Base-by-base conservation (phyloP, 1,140 invertebrate species). In the Monomorium pharaonis region DNA sequence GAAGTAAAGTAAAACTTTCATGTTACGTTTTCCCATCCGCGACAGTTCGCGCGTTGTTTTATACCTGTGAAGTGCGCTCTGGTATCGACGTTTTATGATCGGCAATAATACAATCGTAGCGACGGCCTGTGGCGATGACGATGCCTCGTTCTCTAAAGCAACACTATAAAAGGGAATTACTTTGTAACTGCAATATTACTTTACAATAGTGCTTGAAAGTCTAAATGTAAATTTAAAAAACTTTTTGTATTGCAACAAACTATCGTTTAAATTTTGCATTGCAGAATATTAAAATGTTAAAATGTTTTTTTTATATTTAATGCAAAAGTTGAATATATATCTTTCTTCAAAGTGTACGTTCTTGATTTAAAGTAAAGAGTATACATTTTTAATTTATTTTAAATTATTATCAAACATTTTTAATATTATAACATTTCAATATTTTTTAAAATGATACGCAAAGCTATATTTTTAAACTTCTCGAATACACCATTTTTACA, bases 1-100 rank as follows among this genome's bases (percentile, higher is more conserved):
- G 67, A 83, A 83, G 78, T 83, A 83, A 83, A 83, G 78, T 83
- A 83, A 83, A 83, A 83, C 78, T 83, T 83, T 83, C 69, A 83
- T 74, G 78, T 83, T 83, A 83, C 51, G 27, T 58, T 83, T 83
- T 83, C 67, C 18, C 78, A 72, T 83, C 24, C 67, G 67, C 67
- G 67, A 83, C 78, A 83, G 78, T 77, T 84, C 72, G 72, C 81
- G 81, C 70, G 81, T 84, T 84, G 67, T 83, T 83, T 83, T 83
- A 83, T 83, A 83, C 51, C 67, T 72, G 67, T 72, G 51, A 83
- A 83, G 78, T 60, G 37, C 51, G 67, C 65, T 69, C 62, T 83
- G 78, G 78, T 83, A 83, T 83, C 78, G 78, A 83, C 78, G 24
- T 83, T 83, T 83, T 83, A 83, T 74, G 77, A 72, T 72, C 67